phyloP scores from a whole-genome alignment of 1,140 invertebrate species.

The Drosophila tani region DNA sequence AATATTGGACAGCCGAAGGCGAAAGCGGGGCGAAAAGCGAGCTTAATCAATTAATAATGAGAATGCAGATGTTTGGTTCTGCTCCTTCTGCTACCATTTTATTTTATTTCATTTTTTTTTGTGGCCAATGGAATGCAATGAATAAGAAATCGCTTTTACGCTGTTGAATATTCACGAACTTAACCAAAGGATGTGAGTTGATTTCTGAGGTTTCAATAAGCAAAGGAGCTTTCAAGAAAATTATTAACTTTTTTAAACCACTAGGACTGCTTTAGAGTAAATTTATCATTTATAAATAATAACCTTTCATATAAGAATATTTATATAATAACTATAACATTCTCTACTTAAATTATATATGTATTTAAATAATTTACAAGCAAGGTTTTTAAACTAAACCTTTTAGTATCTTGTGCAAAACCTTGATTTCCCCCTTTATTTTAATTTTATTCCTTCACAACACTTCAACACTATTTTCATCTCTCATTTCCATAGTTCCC shows the following conservation, averaged over 20 bases:
- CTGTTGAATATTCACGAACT: conserved; percentile 33
- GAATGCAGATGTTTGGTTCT: conserved; percentile 47
- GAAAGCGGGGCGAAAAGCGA: background rate
- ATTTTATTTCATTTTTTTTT: conserved; percentile 14
- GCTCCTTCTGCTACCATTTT: conserved; percentile 22
- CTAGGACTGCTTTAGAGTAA: too few species aligned
- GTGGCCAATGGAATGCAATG: conserved; percentile 52
- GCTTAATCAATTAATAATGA: conserved; percentile 75
- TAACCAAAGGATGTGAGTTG: background rate
- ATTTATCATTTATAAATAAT: too few species aligned
- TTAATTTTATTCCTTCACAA: conserved; percentile 1
- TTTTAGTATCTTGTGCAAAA: too few species aligned
- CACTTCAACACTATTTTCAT: background rate
- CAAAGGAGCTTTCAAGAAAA: background rate
- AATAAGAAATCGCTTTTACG: conserved; percentile 44
- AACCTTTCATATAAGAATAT: too few species aligned
- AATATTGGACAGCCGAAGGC: conserved; percentile 47
- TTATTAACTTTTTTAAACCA: background rate
- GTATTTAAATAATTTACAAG: background rate
- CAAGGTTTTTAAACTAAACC: background rate
- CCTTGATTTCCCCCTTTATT: background rate
- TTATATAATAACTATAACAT: background rate
- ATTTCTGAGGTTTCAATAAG: background rate
- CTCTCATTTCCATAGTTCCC: conserved; percentile 25
- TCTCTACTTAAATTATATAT: background rate